Base-by-base conservation (phyloP, 2,888 invertebrate species). In the Loripinus fragilis region DNA sequence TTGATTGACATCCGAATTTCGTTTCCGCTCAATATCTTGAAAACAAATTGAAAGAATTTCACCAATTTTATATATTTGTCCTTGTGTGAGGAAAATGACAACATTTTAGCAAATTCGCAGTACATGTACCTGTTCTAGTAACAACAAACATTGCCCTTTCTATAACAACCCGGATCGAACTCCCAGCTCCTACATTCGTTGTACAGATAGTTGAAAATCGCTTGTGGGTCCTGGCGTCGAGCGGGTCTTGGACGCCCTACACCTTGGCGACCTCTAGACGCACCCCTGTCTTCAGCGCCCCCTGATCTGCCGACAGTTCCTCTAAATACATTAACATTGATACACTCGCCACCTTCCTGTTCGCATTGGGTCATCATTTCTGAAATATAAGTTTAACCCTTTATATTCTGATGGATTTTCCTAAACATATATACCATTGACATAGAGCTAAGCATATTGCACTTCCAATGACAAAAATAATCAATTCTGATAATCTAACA, bases 311-410 rank as follows among this genome's bases (percentile, higher is more conserved):
- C 73, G 25, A 68, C 28, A n/a, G 70, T 50, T 3, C 78, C 67
- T 8, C 42, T 70, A 3, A 42, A 66, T 28, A 83, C 78, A 69
- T 80, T 80, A 7, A 80, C 78, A 35, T 83, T 78, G 7, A 78
- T 65, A 55, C 83, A 83, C 28, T 80, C 80, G 0, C 83, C 83
- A 8, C 80, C 83, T 65, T 83, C 83, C 25, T 41, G 66, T 42
- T 80, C 80, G 68, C 83, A 83, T 28, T 83, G 64, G 10, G 73
- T 78, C 64, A 80, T 71, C n/a, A 80, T 68, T 70, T 83, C 83
- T 83, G 64, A n/a, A 65, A 45, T 3, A 20, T 15, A 45, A 45
- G 17, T 45, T n/a, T n/a, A n/a, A n/a, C n/a, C n/a, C n/a, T n/a
- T n/a, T n/a, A n/a, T n/a, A n/a, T n/a, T n/a, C n/a, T n/a, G n/a